Percentiles rank a stretch among this genome's conserved stretches.
Conservation (phyloP, 2,888 invertebrate species). For the Cordilura impudica region DNA sequence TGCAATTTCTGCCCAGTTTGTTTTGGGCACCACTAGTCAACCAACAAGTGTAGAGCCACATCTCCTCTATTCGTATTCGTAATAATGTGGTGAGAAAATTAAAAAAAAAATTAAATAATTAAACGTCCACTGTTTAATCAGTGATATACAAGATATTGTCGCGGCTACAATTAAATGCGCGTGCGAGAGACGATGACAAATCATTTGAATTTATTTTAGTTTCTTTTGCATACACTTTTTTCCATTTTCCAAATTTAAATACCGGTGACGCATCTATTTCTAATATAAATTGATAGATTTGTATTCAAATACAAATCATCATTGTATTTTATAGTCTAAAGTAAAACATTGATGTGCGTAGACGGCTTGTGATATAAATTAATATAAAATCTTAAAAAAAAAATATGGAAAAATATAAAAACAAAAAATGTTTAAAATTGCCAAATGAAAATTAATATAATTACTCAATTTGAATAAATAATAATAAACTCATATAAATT, state of each 20-base stretch:
- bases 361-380: background rate
- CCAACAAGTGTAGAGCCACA: slow-evolving; percentile 11
- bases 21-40: background rate
- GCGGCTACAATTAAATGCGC: slow-evolving; percentile 55
- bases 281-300: slow-evolving; percentile 14
- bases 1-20: background rate
- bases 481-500: too few relatives aligned
- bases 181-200: slow-evolving; percentile 57
- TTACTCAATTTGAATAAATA: background rate
- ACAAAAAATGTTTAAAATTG: background rate
- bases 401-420: background rate
- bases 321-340: too few relatives aligned
- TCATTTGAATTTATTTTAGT: slow-evolving; percentile 56
- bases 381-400: background rate
- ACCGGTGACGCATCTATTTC: slow-evolving; percentile 3
- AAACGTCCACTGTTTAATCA: slow-evolving; percentile 58
- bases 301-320: background rate
- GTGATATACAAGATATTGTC: slow-evolving; percentile 61
- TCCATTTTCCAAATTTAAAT: background rate
- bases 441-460: background rate
- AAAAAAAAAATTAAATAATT: slow-evolving; percentile 41
- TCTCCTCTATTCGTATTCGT: slow-evolving; percentile 15
- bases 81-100: slow-evolving; percentile 57
- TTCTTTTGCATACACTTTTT: slow-evolving; percentile 35
- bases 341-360: background rate